These are phyloP conservation scores for Armadillidium nasatum DNA, from an alignment of 1,140 invertebrate species.

Conservation along the genomic window DNA sequence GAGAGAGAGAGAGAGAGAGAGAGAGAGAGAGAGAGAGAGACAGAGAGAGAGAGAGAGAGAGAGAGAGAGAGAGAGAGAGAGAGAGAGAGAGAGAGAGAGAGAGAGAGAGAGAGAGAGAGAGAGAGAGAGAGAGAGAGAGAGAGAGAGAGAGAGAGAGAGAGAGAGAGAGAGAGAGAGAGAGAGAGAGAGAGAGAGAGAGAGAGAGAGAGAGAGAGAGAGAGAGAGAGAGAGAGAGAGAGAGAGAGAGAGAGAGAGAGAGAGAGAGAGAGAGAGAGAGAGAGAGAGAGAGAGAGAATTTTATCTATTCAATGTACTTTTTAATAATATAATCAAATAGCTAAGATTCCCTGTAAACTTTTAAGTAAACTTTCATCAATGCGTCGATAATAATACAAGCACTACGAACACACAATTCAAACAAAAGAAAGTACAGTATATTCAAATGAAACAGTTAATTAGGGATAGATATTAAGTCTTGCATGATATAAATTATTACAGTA, in stretches of 20 bases:
- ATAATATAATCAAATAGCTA: too few species aligned
- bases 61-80: constrained; percentile 9
- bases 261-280: constrained; percentile 6
- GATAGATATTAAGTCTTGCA: too few species aligned
- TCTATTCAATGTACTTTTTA: too few species aligned
- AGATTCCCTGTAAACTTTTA: too few species aligned
- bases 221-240: background rate
- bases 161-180: constrained; percentile 13
- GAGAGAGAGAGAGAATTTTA: background rate
- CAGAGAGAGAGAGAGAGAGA: constrained; percentile 5
- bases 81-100: constrained; percentile 9
- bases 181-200: constrained; percentile 13
- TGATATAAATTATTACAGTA: too few species aligned
- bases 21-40: constrained; percentile 9
- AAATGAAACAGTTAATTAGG: too few species aligned
- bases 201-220: constrained; percentile 8
- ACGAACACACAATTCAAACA: too few species aligned
- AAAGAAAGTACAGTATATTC: too few species aligned
- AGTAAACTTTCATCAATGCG: too few species aligned
- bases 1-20: background rate
- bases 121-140: constrained; percentile 13
- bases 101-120: constrained; percentile 13
- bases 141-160: constrained; percentile 9
- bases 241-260: background rate
- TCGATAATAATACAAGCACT: too few species aligned